Conservation (phyloP, 2,888 invertebrate genomes). For the Neocrepidodera transversa region DNA sequence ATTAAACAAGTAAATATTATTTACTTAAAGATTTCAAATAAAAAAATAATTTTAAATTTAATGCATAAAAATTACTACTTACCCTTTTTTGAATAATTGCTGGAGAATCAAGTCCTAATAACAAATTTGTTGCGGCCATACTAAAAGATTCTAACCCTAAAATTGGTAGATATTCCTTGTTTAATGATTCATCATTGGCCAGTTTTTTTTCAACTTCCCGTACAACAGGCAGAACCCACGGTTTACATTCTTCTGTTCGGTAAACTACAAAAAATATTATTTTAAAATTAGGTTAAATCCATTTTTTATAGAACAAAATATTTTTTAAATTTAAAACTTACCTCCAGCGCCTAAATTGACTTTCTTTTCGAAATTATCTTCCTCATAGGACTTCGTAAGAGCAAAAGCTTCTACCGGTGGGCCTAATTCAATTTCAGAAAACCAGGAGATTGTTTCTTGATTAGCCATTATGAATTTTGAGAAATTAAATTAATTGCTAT, state of each 20-base stretch:
- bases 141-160: constrained; percentile 83
- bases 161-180: constrained; percentile 97
- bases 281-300: too few relatives aligned
- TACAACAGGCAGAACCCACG: constrained; percentile 98
- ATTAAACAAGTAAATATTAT: too few relatives aligned
- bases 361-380: constrained; percentile 81
- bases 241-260: constrained; percentile 89
- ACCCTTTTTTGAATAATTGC: constrained; percentile 76
- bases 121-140: constrained; percentile 78
- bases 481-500: not conserved
- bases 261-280: constrained; percentile 79
- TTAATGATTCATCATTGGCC: constrained; percentile 80
- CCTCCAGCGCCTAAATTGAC: constrained; percentile 96
- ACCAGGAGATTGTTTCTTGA: constrained; percentile 58
- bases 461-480: not conserved
- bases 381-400: constrained; percentile 75
- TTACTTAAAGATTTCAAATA: too few relatives aligned
- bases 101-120: constrained; percentile 82
- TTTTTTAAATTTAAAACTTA: too few relatives aligned
- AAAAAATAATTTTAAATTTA: too few relatives aligned
- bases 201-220: constrained; percentile 84
- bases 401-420: constrained; percentile 95
- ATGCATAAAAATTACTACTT: too few relatives aligned
- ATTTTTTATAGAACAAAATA: too few relatives aligned
- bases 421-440: constrained; percentile 75